Evolutionary conservation across 1,140 invertebrate species (phyloP).

Genomic region (Steinernema feltiae): DNA sequence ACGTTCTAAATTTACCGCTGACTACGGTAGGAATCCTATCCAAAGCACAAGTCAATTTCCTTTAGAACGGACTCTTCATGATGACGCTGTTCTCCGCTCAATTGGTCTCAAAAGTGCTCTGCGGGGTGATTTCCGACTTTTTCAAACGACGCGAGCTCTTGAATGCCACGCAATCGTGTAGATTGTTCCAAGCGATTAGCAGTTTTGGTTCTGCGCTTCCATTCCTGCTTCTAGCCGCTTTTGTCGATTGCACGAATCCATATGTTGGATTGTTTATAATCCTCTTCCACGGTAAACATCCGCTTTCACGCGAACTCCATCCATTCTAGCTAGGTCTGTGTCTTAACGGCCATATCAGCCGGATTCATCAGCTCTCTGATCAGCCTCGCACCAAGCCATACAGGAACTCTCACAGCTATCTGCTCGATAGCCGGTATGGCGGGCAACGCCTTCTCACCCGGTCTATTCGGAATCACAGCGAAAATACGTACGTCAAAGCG

Average conservation of each 20-base stretch:
- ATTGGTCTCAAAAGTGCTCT: neutral
- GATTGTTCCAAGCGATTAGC: neutral
- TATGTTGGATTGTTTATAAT: neutral
- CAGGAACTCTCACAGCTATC: neutral
- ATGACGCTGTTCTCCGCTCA: neutral
- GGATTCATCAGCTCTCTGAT: neutral
- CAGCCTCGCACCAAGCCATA: neutral
- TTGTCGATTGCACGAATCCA: neutral
- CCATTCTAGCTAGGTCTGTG: neutral
- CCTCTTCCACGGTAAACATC: neutral
- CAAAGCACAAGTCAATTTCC: no score
- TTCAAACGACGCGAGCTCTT: neutral
- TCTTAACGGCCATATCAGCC: neutral
- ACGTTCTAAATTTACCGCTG: neutral
- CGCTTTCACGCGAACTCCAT: no score
- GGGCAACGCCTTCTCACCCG: neutral
- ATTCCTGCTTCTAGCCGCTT: neutral
- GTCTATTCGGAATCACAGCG: neutral
- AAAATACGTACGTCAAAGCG: neutral
- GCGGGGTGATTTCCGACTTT: neutral
- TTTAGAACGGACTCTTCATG: neutral
- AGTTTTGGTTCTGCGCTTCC: neutral
- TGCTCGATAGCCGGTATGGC: neutral
- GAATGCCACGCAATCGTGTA: no score
- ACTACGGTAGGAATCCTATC: no score